Percentiles rank a stretch among this genome's conserved stretches.
Conservation (phyloP, 2,888 invertebrate genomes). For the Smittia sp. region DNA sequence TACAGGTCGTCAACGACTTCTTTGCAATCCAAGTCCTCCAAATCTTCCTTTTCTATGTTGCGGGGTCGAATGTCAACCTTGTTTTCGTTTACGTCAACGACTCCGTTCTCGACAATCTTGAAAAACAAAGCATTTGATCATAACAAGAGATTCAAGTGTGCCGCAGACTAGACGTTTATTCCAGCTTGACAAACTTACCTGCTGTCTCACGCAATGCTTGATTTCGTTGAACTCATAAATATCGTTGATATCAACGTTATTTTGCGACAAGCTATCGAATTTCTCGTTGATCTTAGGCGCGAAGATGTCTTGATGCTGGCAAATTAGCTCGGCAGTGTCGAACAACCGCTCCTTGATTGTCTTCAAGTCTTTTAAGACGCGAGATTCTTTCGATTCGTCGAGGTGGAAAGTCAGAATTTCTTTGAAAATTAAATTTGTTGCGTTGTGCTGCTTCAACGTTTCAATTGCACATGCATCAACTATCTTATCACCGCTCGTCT, state of each 20-base stretch:
- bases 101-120: slow-evolving; percentile 14
- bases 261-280: slow-evolving; percentile 23
- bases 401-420: slow-evolving; percentile 31
- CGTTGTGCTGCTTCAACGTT: slow-evolving; percentile 31
- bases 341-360: slow-evolving; percentile 30
- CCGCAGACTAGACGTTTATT: too few species aligned
- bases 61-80: slow-evolving; percentile 22
- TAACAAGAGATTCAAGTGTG: too few species aligned
- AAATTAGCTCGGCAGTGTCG: slow-evolving; percentile 29
- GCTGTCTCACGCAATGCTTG: slow-evolving; percentile 16
- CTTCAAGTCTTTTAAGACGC: slow-evolving; percentile 33
- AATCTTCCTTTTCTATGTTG: slow-evolving; percentile 30
- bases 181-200: too few species aligned
- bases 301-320: slow-evolving; percentile 37
- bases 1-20: slow-evolving; percentile 38
- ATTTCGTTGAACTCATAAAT: slow-evolving; percentile 39
- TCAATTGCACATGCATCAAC: slow-evolving; percentile 21
- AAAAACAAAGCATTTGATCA: too few species aligned
- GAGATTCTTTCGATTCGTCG: neutral
- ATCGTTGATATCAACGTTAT: slow-evolving; percentile 37
- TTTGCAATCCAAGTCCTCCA: slow-evolving; percentile 35
- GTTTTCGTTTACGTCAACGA: slow-evolving; percentile 18
- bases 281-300: slow-evolving; percentile 38
- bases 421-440: slow-evolving; percentile 39
- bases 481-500: slow-evolving; percentile 24